Percentiles rank a stretch among this genome's conserved stretches.
phyloP scores from a whole-genome alignment of 35 echinoderm and acorn worm genomes.

The Ophiothrix spiculata region DNA sequence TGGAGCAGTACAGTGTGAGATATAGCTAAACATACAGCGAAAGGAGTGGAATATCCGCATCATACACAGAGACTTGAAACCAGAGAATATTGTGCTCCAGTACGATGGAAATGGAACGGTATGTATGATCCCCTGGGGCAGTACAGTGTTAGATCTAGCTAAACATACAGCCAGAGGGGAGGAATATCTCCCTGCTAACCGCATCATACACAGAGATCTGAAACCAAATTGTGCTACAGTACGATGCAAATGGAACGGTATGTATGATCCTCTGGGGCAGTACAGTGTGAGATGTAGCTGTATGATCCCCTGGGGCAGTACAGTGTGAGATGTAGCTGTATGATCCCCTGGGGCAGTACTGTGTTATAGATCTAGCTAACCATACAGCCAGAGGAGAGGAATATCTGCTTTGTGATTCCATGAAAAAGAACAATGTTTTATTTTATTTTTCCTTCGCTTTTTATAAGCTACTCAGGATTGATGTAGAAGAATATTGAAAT shows the following conservation, averaged over 20 bases:
- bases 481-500: too few relatives aligned
- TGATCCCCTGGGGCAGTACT: constrained; percentile 7
- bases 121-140: constrained; percentile 31
- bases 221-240: constrained; percentile 46
- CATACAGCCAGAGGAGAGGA: constrained; percentile 20
- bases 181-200: constrained; percentile 46
- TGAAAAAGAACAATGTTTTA: too few relatives aligned
- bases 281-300: background rate
- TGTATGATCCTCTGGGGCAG: constrained; percentile 30
- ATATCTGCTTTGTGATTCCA: constrained; percentile 41
- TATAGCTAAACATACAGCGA: constrained; percentile 23
- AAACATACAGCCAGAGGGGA: constrained; percentile 19
- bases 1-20: constrained; percentile 19
- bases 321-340: constrained; percentile 3
- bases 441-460: too few relatives aligned
- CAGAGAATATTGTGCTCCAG: constrained; percentile 46
- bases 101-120: constrained; percentile 28
- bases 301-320: constrained; percentile 20
- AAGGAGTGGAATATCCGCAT: constrained; percentile 41
- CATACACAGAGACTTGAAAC: constrained; percentile 57
- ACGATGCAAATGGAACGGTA: constrained; percentile 30
- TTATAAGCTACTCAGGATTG: too few relatives aligned
- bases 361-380: constrained; percentile 28
- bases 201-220: constrained; percentile 53
- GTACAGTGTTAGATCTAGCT: constrained; percentile 13